A percentile compares a stretch with the other conserved stretches of the same genome.
These are phyloP conservation scores for Dicyrtomina minuta DNA, from an alignment of 2,888 invertebrate genomes.

Conservation along the genomic window DNA sequence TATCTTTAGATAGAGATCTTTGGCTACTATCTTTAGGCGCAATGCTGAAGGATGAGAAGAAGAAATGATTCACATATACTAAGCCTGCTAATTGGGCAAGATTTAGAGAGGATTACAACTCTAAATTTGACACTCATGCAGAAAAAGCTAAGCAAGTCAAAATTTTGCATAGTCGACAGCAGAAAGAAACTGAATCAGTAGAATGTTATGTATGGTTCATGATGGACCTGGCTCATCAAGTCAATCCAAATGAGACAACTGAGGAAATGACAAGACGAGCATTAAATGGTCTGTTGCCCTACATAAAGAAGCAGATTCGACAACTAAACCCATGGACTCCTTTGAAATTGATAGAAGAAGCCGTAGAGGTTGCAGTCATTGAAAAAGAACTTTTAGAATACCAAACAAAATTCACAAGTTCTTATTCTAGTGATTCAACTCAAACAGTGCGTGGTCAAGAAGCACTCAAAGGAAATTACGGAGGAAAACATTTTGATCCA, in stretches of 20 bases:
- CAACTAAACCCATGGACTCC: not conserved
- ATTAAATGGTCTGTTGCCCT: conserved; percentile 17
- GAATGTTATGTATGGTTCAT: conserved; percentile 21
- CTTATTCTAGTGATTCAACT: too few relatives aligned
- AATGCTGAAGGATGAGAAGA: too few relatives aligned
- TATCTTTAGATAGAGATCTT: too few relatives aligned
- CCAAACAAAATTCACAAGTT: too few relatives aligned
- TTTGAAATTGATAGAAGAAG: not conserved
- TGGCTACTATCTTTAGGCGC: too few relatives aligned
- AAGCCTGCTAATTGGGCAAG: too few relatives aligned
- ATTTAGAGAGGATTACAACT: too few relatives aligned
- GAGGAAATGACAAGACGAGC: not conserved
- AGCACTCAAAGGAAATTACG: too few relatives aligned
- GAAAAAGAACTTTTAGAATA: not conserved
- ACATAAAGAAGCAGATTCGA: not conserved
- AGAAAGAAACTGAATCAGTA: not conserved
- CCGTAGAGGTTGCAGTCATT: not conserved
- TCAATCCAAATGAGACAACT: conserved; percentile 10
- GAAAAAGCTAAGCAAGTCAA: not conserved
- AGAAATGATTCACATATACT: too few relatives aligned
- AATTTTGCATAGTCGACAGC: not conserved
- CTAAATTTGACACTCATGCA: conserved; percentile 18
- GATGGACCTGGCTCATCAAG: conserved; percentile 17
- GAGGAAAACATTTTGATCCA: too few relatives aligned
- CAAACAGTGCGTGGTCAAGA: too few relatives aligned